Conservation (phyloP, 2,888 invertebrate species). For the Brenthis ino region DNA sequence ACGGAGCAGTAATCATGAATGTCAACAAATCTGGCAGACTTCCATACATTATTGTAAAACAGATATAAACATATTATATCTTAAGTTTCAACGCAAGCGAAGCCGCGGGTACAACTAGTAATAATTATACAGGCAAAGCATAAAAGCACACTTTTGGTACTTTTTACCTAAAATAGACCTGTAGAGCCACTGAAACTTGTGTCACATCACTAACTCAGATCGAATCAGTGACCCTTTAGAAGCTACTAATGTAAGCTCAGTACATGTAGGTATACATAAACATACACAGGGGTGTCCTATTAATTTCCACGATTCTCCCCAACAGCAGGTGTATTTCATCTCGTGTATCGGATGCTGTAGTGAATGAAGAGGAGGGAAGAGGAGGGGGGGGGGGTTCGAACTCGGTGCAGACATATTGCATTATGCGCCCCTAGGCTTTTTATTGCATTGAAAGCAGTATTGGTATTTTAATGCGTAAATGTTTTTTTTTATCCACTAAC, state of each 20-base stretch:
- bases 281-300: conserved; percentile 8
- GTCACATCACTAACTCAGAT: neutral
- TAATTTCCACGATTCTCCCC: conserved; percentile 17
- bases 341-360: conserved; percentile 18
- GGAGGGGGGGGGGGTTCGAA: neutral
- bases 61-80: too few relatives aligned
- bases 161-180: too few relatives aligned
- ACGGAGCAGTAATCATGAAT: too few relatives aligned
- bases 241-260: conserved; percentile 16
- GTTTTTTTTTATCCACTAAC: neutral
- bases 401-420: conserved; percentile 25
- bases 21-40: too few relatives aligned
- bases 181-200: neutral
- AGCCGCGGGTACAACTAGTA: too few relatives aligned
- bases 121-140: too few relatives aligned
- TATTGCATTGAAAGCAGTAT: conserved; percentile 18
- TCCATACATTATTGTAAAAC: too few relatives aligned
- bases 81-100: too few relatives aligned
- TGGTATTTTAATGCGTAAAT: conserved; percentile 2
- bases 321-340: conserved; percentile 23
- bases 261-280: conserved; percentile 5
- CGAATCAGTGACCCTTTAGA: conserved; percentile 9
- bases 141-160: too few relatives aligned
- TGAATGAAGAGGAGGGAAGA: conserved; percentile 4
- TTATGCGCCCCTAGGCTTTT: conserved; percentile 22